phyloP scores from a whole-genome alignment of 2,113 vertebrate genomes.

The Megaptera novaeangliae region DNA sequence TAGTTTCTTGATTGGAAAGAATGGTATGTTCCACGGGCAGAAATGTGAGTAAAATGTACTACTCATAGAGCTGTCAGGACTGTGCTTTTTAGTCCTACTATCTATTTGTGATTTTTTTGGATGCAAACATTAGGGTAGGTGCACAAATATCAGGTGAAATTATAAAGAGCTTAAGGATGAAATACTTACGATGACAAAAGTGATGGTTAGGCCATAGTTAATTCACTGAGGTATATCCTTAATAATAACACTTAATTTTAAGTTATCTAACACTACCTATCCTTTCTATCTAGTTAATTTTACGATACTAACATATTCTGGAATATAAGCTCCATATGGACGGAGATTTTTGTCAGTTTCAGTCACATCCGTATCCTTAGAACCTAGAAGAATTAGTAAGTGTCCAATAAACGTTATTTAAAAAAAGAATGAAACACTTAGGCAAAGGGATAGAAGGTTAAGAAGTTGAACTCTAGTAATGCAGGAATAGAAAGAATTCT shows the following conservation, averaged over 20 bases:
- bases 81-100: neutral
- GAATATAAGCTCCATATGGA: neutral
- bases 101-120: neutral
- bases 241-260: neutral
- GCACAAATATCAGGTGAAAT: neutral
- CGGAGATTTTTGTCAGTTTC: neutral
- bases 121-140: neutral
- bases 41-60: neutral
- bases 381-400: neutral
- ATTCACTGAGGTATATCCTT: neutral
- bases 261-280: neutral
- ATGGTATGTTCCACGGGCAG: neutral
- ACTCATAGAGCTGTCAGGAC: neutral
- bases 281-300: constrained; percentile 8
- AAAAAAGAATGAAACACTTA: neutral
- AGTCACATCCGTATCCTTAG: neutral
- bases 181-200: neutral
- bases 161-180: neutral
- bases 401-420: neutral
- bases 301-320: neutral
- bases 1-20: neutral
- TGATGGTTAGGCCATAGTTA: neutral
- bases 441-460: neutral
- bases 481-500: neutral
- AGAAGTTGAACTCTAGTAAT: neutral